Conservation (phyloP, 2,888 invertebrate genomes). For the Lymantria dispar region DNA sequence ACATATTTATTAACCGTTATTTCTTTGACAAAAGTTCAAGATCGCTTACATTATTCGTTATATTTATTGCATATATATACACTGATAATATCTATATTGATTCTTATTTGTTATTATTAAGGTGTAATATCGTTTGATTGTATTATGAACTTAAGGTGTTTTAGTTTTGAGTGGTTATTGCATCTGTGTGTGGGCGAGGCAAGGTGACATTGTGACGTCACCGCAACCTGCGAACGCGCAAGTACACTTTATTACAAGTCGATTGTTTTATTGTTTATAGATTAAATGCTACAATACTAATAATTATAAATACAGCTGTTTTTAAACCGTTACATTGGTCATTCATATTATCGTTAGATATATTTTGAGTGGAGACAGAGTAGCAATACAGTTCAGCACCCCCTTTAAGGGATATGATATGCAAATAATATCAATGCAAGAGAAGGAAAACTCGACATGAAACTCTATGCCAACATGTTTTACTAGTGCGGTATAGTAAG, state of each 20-base stretch:
- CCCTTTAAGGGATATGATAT: too few relatives aligned
- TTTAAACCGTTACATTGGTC: too few relatives aligned
- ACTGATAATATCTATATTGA: background rate
- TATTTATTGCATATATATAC: conserved; percentile 14
- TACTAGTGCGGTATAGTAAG: too few relatives aligned
- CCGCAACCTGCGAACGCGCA: conserved; percentile 33
- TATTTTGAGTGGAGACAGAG: too few relatives aligned
- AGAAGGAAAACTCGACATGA: too few relatives aligned
- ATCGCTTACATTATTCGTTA: conserved; percentile 4
- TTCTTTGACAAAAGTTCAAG: conserved; percentile 7
- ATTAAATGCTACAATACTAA: conserved; percentile 13
- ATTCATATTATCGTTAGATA: too few relatives aligned
- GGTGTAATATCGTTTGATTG: conserved; percentile 16
- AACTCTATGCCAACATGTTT: too few relatives aligned
- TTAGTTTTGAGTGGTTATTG: conserved; percentile 34
- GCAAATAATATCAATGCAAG: too few relatives aligned
- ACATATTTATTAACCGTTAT: conserved; percentile 4
- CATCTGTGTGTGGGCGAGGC: conserved; percentile 43
- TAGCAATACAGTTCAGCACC: too few relatives aligned
- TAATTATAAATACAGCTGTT: background rate
- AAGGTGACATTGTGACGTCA: conserved; percentile 60
- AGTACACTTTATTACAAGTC: conserved; percentile 5
- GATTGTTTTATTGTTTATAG: conserved; percentile 15
- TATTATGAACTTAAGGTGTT: conserved; percentile 2
- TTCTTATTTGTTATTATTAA: conserved; percentile 9